phyloP scores from a whole-genome alignment of 2,113 vertebrate genomes.

The Rattus norvegicus region GRCr8 NC_086038.1:34434001-34434500 shows the following conservation, averaged over 20 bases:
- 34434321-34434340: conserved; percentile 10
- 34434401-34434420: conserved; percentile 46
- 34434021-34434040: not conserved
- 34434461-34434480: conserved; percentile 44
- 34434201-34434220: not conserved
- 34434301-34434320: not conserved
- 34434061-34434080: not conserved
- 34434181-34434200: not conserved
- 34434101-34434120: not conserved
- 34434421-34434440: conserved; percentile 13
- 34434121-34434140: not conserved
- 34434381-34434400: not conserved
- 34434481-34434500: not conserved
- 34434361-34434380: not conserved
- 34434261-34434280: not conserved
- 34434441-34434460: not conserved
- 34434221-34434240: not conserved
- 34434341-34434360: not conserved
- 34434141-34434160: conserved; percentile 1
- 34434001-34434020: not conserved
- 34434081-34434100: conserved; percentile 34
- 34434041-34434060: conserved; percentile 33
- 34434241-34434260: not conserved
- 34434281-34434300: not conserved
- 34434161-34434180: not conserved